Base-by-base conservation (phyloP, 1,140 invertebrate genomes). In the Whitmania pigra region DNA sequence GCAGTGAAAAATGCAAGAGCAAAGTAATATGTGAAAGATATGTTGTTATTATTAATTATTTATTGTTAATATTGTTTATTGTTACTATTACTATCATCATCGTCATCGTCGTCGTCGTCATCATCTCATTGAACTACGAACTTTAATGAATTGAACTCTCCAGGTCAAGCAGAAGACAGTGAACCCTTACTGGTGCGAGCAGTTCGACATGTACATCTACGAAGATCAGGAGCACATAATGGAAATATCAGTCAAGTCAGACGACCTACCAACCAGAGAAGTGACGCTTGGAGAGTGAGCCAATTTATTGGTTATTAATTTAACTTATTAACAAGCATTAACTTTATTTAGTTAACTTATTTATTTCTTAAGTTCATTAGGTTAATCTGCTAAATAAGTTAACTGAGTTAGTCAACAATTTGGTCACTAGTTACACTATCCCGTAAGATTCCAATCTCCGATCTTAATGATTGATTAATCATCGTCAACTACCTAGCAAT, bases 1-100 rank as follows among this genome's bases (percentile, higher is more conserved):
- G 93, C 74, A 92, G 90, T 78, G 95, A 99, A 84, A 97, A 97
- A 83, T 97, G 94, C 84, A 97, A 97, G 84, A 96, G 91, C 80
- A 94, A 97, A 84, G 90, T 93, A 73, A 85, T 74, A n/a, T 17
- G 31, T 40, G 20, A n/a, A 22, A 17, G 2, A 13, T 69, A 13
- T 31, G 2, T 69, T 31, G n/a, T 69, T 27, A 69, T 36, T 40
- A 27, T 69, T 69, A 40, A 49, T 40, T 17, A 40, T 63, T 63
- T 63, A 63, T 63, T 49, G 13, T 43, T 43, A 43, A 5, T 5
- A 5, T 6, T 13, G 40, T 6, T 43, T 43, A 6, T 13, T 13
- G 13, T n/a, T n/a, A n/a, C n/a, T n/a, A n/a, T n/a, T n/a, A n/a
- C n/a, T n/a, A n/a, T n/a, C n/a, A n/a, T n/a, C n/a, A n/a, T n/a